Percentiles rank a stretch among this genome's conserved stretches.
Conservation (phyloP, 2,113 vertebrate species). For the Benitochromis conjunctus region DNA sequence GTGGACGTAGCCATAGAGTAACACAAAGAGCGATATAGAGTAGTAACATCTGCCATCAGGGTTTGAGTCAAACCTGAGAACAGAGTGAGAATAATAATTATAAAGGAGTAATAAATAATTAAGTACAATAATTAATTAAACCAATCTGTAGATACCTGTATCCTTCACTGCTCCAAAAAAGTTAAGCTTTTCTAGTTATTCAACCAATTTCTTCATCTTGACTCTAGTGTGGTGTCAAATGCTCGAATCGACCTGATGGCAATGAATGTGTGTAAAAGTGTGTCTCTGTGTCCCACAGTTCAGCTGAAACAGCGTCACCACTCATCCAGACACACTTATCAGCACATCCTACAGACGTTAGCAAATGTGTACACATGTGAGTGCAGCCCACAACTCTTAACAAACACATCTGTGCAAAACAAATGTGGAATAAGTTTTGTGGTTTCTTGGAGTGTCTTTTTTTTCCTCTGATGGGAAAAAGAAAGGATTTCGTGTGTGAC, state of each 20-base stretch:
- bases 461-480: neutral
- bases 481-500: neutral
- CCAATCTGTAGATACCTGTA: neutral
- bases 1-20: too few species aligned
- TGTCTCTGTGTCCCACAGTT: neutral
- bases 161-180: neutral
- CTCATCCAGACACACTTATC: neutral
- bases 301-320: neutral
- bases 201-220: neutral
- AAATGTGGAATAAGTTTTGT: neutral
- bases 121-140: neutral
- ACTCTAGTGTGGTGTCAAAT: neutral
- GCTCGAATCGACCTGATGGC: neutral
- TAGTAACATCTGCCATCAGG: neutral
- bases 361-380: neutral
- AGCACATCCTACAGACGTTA: neutral
- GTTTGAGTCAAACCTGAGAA: neutral
- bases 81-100: neutral
- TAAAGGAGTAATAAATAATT: too few species aligned
- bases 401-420: neutral
- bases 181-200: neutral
- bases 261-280: neutral
- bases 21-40: neutral
- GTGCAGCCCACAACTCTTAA: neutral
- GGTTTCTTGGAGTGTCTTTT: neutral